Evolutionary conservation across 2,113 vertebrate species (phyloP).

Genomic region (Hirundichthys speculiger): DNA sequence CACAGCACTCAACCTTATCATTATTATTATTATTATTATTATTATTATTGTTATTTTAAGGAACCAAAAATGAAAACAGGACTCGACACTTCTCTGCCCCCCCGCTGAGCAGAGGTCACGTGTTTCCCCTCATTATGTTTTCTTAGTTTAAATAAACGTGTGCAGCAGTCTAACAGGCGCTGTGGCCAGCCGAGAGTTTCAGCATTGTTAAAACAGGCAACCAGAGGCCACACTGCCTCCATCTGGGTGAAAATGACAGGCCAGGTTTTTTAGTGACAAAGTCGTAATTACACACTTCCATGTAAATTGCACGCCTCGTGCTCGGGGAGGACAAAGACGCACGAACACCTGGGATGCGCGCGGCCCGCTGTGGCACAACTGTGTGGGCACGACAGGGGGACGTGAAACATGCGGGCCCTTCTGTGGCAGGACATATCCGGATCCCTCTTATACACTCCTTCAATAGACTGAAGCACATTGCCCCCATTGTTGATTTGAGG

Average conservation of each 20-base stretch:
- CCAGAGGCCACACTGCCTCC: constrained; percentile 51
- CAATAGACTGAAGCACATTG: constrained; percentile 24
- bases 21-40: background rate
- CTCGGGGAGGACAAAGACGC: constrained; percentile 54
- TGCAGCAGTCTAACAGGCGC: constrained; percentile 2
- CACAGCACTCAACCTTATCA: background rate
- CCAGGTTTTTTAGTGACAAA: constrained; percentile 56
- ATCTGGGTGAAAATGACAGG: constrained; percentile 68
- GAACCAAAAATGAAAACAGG: background rate
- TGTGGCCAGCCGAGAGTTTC: constrained; percentile 16
- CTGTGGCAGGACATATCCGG: constrained; percentile 48
- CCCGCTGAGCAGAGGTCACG: no score
- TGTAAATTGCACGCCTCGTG: constrained; percentile 76
- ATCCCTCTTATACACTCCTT: background rate
- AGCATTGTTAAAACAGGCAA: constrained; percentile 2
- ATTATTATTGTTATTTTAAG: background rate
- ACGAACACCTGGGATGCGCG: constrained; percentile 67
- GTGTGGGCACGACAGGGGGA: constrained; percentile 55
- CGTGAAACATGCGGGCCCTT: constrained; percentile 50
- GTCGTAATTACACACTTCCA: constrained; percentile 73
- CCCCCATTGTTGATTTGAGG: constrained; percentile 59
- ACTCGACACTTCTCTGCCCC: no score
- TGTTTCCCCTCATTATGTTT: constrained; percentile 1
- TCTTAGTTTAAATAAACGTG: constrained; percentile 2
- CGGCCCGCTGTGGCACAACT: constrained; percentile 63